Evolutionary conservation across 2,888 invertebrate species (phyloP), one percentile per base, ranked within the genome.

Genomic region (Icerya purchasi): DNA sequence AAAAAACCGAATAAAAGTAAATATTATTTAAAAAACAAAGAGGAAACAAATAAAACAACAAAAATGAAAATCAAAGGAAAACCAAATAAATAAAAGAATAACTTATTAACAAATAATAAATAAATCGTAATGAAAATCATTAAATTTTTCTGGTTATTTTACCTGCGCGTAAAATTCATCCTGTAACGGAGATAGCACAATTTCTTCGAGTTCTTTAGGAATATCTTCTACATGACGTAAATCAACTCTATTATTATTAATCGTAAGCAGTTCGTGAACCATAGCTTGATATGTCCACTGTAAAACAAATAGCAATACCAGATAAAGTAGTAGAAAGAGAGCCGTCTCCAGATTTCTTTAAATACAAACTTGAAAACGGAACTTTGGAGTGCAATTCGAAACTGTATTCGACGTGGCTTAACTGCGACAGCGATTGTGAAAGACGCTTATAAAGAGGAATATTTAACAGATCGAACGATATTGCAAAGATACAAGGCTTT

Each of bases 281-380:
- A 99, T 98, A 1, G 98, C 98, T 72, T 99, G 97, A 74, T 99
- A 99, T 0, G 97, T 98, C 98, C 98, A 99, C 78, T 93, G 64
- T 22, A 54, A n/a, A n/a, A n/a, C n/a, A n/a, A n/a, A n/a, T n/a
- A n/a, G n/a, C n/a, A n/a, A n/a, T n/a, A n/a, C n/a, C n/a, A n/a
- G n/a, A n/a, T n/a, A n/a, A n/a, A n/a, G n/a, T n/a, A n/a, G n/a
- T n/a, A n/a, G n/a, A n/a, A n/a, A n/a, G n/a, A n/a, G n/a, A n/a
- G n/a, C n/a, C n/a, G n/a, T n/a, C n/a, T n/a, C n/a, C n/a, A n/a
- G n/a, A n/a, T n/a, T n/a, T n/a, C n/a, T n/a, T n/a, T n/a, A n/a
- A n/a, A n/a, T n/a, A n/a, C n/a, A n/a, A n/a, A n/a, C n/a, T n/a
- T n/a, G n/a, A n/a, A n/a, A n/a, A n/a, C n/a, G n/a, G n/a, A n/a